Evolutionary conservation across 2,113 vertebrate species (phyloP).

Genomic region (Eclectus roratus): DNA sequence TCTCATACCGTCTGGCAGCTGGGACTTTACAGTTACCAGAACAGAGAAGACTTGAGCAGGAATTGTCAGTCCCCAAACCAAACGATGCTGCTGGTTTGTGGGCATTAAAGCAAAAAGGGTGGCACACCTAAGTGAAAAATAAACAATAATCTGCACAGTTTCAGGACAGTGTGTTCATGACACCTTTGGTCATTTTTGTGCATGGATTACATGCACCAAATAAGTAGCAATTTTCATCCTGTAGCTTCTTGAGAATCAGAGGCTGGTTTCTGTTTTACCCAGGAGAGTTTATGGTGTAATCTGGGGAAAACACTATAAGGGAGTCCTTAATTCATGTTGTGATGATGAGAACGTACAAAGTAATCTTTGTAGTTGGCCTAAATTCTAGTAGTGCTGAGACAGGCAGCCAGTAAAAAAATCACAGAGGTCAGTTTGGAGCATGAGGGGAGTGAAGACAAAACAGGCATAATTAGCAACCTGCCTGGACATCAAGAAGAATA

Average conservation of each 20-base stretch:
- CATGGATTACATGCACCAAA: background rate
- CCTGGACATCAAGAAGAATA: background rate
- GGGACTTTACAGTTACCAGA: background rate
- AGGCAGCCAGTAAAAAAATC: background rate
- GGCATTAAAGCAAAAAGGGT: background rate
- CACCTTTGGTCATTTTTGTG: background rate
- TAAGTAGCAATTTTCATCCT: background rate
- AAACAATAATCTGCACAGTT: background rate
- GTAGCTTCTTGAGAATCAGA: background rate
- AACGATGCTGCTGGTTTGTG: accelerated
- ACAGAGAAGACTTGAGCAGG: background rate
- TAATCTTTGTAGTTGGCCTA: background rate
- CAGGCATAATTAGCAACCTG: background rate
- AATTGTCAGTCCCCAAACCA: background rate
- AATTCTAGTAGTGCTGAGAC: background rate
- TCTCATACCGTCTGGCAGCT: background rate
- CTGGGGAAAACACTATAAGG: background rate
- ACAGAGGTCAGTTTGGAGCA: background rate
- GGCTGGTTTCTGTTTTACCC: background rate
- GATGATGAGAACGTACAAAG: background rate
- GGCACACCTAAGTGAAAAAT: background rate
- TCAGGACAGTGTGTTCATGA: background rate
- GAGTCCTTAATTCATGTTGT: background rate
- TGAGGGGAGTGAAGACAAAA: accelerated
- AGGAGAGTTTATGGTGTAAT: background rate